Conservation (phyloP, 1,140 invertebrate genomes). For the Tetragonula clypearis region DNA sequence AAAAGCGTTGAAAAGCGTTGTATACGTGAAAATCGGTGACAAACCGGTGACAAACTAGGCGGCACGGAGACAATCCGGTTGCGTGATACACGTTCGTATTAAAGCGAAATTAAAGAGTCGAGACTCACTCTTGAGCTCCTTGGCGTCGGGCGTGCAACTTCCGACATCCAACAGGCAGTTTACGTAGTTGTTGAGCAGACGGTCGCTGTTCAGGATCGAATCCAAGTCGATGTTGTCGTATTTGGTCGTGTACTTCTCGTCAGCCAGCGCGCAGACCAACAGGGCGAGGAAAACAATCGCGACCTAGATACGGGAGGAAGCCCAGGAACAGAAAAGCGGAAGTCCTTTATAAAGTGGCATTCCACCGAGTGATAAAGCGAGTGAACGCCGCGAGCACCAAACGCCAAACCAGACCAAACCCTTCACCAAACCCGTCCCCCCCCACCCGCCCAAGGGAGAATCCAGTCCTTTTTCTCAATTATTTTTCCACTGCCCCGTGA, state of each 20-base stretch:
- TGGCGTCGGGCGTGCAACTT: constrained; percentile 87
- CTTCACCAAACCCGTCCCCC: background rate
- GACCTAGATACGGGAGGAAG: constrained; percentile 68
- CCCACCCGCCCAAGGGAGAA: too few relatives aligned
- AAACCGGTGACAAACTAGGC: background rate
- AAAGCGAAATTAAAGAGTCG: background rate
- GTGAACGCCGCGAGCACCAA: background rate
- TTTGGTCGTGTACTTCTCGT: constrained; percentile 86
- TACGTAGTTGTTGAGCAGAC: constrained; percentile 86
- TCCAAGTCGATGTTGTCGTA: constrained; percentile 89
- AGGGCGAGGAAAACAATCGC: constrained; percentile 76
- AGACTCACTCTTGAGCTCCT: constrained; percentile 87
- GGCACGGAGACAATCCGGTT: too few relatives aligned
- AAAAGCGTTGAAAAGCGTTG: too few relatives aligned
- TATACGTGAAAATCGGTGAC: too few relatives aligned
- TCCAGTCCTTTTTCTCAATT: too few relatives aligned
- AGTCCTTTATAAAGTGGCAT: constrained; percentile 19
- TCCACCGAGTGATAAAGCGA: constrained; percentile 14
- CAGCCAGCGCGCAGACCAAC: constrained; percentile 76
- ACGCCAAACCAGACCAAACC: background rate
- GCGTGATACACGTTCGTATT: background rate
- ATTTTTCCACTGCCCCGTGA: background rate
- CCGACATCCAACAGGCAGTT: constrained; percentile 86
- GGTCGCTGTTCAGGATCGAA: constrained; percentile 86
- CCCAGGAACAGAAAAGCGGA: constrained; percentile 43